Base-by-base conservation (phyloP, 2,888 invertebrate species). In the Ophioninae sp. region DNA sequence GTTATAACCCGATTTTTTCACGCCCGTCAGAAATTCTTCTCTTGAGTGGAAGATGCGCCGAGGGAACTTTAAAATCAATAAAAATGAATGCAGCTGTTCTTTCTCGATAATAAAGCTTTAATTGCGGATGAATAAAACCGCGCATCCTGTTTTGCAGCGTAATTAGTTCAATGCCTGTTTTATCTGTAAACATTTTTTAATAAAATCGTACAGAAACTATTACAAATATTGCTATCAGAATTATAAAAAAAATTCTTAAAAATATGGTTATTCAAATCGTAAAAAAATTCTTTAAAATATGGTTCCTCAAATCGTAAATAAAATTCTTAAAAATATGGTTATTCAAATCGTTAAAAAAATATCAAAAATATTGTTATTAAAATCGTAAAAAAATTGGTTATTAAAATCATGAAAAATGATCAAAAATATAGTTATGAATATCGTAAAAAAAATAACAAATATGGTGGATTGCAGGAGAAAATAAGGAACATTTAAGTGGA, bases 1-100 rank as follows among this genome's bases (percentile, higher is more conserved):
- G 92, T 92, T 92, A 92, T 90, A 90, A 90, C 88, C 89, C 88
- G 88, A 88, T 90, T 51, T 51, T 86, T 88, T 90, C 88, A 51
- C 58, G 75, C 79, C 68, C 81, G 23, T 75, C 67, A 64, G 56
- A 51, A 37, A 51, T 20, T 56, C 68, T 23, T 41, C 23, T 67
- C 44, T 51, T 17, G 44, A 51, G 58, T 41, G 37, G 30, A 78
- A 78, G 63, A 68, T 64, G 30, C 73, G 41, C 58, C 64, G 41
- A 22, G 41, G 51, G 69, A 10, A 74, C 22, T 68, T 51, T 20
- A 20, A 59, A 59, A 59, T n/a, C 6, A 17, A n/a, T n/a, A n/a
- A 20, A 51, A 30, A 9, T 9, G 10, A 44, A 44, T 44, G n/a
- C n/a, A 13, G 44, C 51, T 17, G 51, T 51, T 51, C 17, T 17